phyloP scores from a whole-genome alignment of 2,113 vertebrate genomes.

The Myotis brandtii region DNA sequence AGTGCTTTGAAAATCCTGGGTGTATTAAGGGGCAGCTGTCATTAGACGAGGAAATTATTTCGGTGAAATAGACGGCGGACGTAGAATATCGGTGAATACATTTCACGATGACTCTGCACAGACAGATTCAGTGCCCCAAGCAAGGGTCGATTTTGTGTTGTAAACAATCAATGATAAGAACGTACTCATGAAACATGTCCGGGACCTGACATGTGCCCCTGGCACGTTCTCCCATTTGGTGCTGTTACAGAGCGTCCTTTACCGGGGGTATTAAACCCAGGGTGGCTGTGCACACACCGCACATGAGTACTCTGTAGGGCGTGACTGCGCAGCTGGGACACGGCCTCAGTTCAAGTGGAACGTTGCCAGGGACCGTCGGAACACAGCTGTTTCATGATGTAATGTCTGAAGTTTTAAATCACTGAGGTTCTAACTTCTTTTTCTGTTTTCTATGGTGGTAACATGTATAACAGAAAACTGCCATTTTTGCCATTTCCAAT shows the following conservation, averaged over 20 bases:
- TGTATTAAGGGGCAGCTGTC: neutral
- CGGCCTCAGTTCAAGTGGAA: rapidly evolving
- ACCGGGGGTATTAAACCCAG: neutral
- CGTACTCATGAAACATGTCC: neutral
- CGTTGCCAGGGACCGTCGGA: rapidly evolving
- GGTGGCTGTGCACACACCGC: neutral
- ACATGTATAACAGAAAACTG: too few species aligned
- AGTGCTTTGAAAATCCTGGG: neutral
- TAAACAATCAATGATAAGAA: neutral
- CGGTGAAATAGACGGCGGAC: neutral
- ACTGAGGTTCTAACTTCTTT: neutral
- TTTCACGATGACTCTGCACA: too few species aligned
- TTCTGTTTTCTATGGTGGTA: neutral
- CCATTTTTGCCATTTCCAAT: neutral
- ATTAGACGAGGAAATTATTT: neutral
- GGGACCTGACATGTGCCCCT: rapidly evolving
- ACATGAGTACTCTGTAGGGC: neutral
- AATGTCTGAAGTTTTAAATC: neutral
- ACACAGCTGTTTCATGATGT: too few species aligned
- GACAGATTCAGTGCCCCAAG: too few species aligned
- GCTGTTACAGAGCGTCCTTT: neutral
- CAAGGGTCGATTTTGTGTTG: neutral
- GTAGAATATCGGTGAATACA: neutral
- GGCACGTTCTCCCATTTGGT: neutral
- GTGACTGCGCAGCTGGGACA: rapidly evolving